Base-by-base conservation (phyloP, 1,140 invertebrate genomes). In the Scaptomyza hsui region DNA sequence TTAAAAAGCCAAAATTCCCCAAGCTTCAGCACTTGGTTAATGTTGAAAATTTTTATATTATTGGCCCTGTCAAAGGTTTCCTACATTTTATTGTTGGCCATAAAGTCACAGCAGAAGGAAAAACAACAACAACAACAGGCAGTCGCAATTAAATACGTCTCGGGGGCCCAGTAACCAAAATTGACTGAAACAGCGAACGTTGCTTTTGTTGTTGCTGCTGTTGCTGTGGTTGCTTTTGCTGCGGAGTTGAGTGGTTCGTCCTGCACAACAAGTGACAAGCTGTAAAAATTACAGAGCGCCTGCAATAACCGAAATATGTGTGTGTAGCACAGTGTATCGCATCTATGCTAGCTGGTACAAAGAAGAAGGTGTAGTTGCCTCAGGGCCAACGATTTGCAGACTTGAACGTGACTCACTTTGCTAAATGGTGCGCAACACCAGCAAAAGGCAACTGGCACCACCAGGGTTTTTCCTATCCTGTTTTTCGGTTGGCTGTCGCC, bases 391-490 rank as follows among this genome's bases (percentile, higher is more conserved):
- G 81, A 80, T 85, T 85, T 86, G 77, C 80, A 85, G 81, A 75
- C 81, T 85, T 77, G 80, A 80, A 85, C 80, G 80, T 85, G 80
- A 85, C 80, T 86, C 81, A 86, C 73, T 86, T 86, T 85, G 69
- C 80, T 85, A 85, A 85, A 85, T 85, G 80, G 69, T 85, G 77
- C 81, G 80, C 81, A 81, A 64, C 78, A 47, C 15, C 64, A 37
- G 57, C 26, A 41, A 65, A 29, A 53, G 55, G 45, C 56, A 48
- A 48, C 64, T 53, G 62, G 48, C n/a, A 42, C 3, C 4, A 1
- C 3, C 4, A 1, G 18, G 6, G 19, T 59, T 29, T 44, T 39
- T 29, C 6, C 26, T 29, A 7, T 29, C n/a, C 19, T 10, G 18
- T 44, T 21, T 57, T 15, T 15, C 18, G 24, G 49, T 65, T 71